Evolutionary conservation across 2,113 vertebrate species (phyloP).

Genomic region (Sceloporus tristichus): DNA sequence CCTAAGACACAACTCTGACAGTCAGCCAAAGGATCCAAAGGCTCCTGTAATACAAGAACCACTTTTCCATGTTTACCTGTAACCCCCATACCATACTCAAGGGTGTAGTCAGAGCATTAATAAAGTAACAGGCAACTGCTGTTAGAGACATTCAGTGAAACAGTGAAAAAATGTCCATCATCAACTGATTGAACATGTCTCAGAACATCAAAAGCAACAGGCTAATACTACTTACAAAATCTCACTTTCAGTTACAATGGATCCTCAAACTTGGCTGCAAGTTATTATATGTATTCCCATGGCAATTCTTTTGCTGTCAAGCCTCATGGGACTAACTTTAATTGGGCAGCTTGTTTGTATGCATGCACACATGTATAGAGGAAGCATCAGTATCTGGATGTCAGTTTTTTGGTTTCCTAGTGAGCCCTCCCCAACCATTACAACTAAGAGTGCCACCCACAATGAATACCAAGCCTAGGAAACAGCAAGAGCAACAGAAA

Average conservation of each 20-base stretch:
- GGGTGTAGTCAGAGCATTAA: background rate
- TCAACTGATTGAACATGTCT: background rate
- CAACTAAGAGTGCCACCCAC: background rate
- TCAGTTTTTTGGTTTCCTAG: background rate
- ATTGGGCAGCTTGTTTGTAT: background rate
- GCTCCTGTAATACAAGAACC: background rate
- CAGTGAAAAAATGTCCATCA: background rate
- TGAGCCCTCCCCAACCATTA: background rate
- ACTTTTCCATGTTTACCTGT: background rate
- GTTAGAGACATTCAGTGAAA: background rate
- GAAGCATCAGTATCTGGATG: background rate
- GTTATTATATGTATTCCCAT: background rate
- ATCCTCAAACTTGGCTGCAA: background rate
- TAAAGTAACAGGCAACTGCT: background rate
- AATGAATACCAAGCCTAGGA: background rate
- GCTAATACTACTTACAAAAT: background rate
- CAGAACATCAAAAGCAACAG: background rate
- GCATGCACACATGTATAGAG: background rate
- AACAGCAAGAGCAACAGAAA: conserved; percentile 11
- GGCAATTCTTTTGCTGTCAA: background rate
- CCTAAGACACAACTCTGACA: background rate
- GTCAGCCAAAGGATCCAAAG: background rate
- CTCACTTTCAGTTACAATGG: background rate
- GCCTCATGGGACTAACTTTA: background rate
- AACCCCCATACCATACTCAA: too few relatives aligned